Evolutionary conservation across 2,113 vertebrate species (phyloP).

Genomic region (Bolborhynchus lineola): DNA sequence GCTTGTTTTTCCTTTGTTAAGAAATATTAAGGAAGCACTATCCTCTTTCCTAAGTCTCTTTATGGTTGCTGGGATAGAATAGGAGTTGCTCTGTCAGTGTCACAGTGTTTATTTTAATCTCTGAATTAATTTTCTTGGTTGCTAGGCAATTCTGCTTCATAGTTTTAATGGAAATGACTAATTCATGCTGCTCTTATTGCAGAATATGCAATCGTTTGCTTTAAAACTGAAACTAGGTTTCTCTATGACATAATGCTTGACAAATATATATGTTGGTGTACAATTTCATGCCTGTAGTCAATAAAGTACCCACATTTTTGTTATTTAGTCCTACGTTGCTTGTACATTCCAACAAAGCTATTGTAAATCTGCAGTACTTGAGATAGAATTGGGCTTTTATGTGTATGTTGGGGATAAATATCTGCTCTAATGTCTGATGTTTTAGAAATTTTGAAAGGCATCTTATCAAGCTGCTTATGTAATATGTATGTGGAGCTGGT

Average conservation of each 20-base stretch:
- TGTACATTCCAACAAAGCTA: background rate
- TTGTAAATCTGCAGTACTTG: background rate
- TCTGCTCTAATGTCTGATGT: background rate
- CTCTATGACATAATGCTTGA: constrained; percentile 6
- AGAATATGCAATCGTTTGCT: background rate
- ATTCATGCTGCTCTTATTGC: constrained; percentile 14
- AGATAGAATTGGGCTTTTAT: background rate
- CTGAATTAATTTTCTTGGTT: constrained; percentile 63
- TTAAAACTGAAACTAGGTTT: constrained; percentile 11
- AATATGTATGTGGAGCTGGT: background rate
- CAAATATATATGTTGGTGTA: background rate
- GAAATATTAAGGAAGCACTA: background rate
- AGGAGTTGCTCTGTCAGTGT: constrained; percentile 25
- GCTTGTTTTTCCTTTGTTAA: background rate
- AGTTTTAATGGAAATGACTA: constrained; percentile 62
- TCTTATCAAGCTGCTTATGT: background rate
- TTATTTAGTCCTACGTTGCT: background rate
- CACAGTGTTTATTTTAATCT: constrained; percentile 55
- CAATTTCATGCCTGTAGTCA: background rate
- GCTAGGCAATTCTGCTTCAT: constrained; percentile 61
- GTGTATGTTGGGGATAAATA: background rate
- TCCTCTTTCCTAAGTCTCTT: background rate
- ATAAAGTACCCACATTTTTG: background rate
- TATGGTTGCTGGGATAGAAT: background rate
- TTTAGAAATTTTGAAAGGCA: background rate